Conservation (phyloP, 2,888 invertebrate species). For the Caenorhabditis wallacei region DNA sequence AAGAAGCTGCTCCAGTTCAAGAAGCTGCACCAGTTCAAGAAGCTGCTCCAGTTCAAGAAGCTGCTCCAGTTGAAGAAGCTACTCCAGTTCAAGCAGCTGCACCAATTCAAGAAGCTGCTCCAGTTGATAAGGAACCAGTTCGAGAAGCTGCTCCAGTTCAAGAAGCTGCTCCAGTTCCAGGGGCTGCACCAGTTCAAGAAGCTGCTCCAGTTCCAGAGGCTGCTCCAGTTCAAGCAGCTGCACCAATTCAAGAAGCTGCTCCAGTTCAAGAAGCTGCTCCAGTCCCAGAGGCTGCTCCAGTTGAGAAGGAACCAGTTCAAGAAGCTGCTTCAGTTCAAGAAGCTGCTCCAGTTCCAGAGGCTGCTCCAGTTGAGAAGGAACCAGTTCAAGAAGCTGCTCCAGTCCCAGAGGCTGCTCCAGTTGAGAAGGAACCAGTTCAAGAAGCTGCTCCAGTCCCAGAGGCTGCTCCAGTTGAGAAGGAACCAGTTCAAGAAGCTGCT, state of each 20-base stretch:
- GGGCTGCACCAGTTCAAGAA: background rate
- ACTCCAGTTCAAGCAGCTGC: too few species aligned
- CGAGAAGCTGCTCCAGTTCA: slow-evolving; percentile 1
- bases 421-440: background rate
- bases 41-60: slow-evolving; percentile 20
- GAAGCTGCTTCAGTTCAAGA: background rate
- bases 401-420: background rate
- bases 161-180: background rate
- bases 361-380: background rate
- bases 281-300: background rate
- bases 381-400: background rate
- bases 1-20: slow-evolving; percentile 17
- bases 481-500: slow-evolving; percentile 20
- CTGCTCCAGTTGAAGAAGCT: background rate
- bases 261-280: too few species aligned
- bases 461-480: background rate
- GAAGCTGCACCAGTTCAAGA: slow-evolving; percentile 3
- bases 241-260: too few species aligned
- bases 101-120: slow-evolving; percentile 22
- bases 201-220: background rate
- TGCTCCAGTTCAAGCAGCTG: too few species aligned
- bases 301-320: slow-evolving; percentile 2
- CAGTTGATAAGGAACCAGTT: slow-evolving; percentile 29
- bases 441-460: slow-evolving; percentile 9
- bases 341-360: background rate